These are phyloP conservation scores for Nasonovia ribisnigri DNA, from an alignment of 2,888 invertebrate species.

Conservation along the genomic window DNA sequence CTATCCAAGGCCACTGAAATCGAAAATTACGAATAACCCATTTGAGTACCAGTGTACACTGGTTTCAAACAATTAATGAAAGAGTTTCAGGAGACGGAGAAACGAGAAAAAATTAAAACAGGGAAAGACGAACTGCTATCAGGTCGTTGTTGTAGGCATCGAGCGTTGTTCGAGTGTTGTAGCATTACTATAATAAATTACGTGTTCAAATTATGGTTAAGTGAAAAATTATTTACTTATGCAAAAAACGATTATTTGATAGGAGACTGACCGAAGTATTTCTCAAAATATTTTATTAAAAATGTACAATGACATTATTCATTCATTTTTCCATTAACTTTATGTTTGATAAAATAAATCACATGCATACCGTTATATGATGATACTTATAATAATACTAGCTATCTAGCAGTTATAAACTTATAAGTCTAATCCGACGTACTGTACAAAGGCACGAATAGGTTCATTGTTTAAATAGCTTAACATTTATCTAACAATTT, in stretches of 20 bases:
- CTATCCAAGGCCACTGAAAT: neutral
- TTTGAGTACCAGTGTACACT: neutral
- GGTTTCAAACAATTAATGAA: neutral
- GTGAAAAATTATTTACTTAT: too few relatives aligned
- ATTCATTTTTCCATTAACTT: neutral
- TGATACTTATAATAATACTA: neutral
- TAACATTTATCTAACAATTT: neutral
- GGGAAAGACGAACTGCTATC: neutral
- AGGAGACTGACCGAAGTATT: neutral
- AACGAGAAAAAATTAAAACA: neutral
- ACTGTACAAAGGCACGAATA: neutral
- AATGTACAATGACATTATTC: neutral
- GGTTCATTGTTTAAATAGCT: neutral
- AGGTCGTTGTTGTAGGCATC: too few relatives aligned
- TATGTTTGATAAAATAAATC: neutral
- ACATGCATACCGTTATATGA: too few relatives aligned
- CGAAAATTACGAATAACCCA: neutral
- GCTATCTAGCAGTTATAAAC: neutral
- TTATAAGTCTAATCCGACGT: neutral
- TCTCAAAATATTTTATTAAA: neutral
- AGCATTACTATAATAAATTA: neutral
- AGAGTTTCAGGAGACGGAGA: neutral
- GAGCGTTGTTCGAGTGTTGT: neutral
- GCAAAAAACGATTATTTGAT: neutral
- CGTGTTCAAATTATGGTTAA: neutral